Percentiles rank a stretch among this genome's conserved stretches.
phyloP scores from a whole-genome alignment of 2,113 vertebrate species.

The Empidonax alnorum region DNA sequence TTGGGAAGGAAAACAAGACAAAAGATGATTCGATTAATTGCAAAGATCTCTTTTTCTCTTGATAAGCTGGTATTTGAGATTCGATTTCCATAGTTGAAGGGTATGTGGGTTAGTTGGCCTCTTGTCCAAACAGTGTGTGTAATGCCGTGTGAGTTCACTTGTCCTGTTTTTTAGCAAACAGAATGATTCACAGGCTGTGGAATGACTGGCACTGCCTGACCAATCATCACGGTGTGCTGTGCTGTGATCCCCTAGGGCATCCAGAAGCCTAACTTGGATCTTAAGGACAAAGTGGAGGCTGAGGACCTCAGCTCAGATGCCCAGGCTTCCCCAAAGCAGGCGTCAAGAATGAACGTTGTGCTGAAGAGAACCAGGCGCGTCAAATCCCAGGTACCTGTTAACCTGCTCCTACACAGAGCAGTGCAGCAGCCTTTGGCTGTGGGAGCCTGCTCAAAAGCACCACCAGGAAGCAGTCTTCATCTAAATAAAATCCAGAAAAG shows the following conservation, averaged over 20 bases:
- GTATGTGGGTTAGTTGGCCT: neutral
- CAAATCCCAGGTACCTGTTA: slow-evolving; percentile 78
- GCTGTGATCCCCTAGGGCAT: slow-evolving; percentile 76
- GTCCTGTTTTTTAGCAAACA: neutral
- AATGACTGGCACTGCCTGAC: neutral
- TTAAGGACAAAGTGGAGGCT: slow-evolving; percentile 79
- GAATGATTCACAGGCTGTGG: neutral
- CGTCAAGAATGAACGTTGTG: slow-evolving; percentile 74
- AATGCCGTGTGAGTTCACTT: neutral
- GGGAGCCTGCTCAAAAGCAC: neutral
- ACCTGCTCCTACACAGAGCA: neutral
- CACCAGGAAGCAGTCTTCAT: neutral
- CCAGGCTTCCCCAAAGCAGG: slow-evolving; percentile 74
- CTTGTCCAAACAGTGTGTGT: neutral
- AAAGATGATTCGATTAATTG: neutral
- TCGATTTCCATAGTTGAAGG: neutral
- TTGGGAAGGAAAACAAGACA: neutral
- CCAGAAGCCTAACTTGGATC: slow-evolving; percentile 78
- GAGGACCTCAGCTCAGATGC: slow-evolving; percentile 75
- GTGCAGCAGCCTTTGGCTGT: neutral
- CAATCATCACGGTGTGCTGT: slow-evolving; percentile 40
- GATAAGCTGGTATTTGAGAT: neutral
- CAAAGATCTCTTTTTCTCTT: neutral
- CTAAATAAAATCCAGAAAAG: neutral
- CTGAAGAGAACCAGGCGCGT: slow-evolving; percentile 81